Conservation (phyloP, 2,113 vertebrate genomes). For the Abramis brama region DNA sequence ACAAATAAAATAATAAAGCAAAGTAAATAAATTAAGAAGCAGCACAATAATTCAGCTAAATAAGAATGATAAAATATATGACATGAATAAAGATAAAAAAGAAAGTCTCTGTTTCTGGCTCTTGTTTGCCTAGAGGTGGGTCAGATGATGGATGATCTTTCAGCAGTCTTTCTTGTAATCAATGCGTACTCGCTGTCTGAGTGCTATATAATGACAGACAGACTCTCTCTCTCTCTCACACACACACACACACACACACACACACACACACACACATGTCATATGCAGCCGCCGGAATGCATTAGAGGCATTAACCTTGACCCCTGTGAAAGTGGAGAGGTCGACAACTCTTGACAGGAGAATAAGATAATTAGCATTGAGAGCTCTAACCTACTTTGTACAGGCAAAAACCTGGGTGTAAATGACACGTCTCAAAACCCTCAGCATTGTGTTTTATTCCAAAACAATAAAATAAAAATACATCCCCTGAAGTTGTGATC, state of each 20-base stretch:
- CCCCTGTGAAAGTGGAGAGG: slow-evolving; percentile 23
- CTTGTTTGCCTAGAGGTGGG: slow-evolving; percentile 21
- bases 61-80: background rate
- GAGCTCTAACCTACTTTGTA: background rate
- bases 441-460: background rate
- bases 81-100: slow-evolving; percentile 1
- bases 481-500: background rate
- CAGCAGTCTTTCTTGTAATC: slow-evolving; percentile 34
- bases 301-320: slow-evolving; percentile 25
- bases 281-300: background rate
- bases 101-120: background rate
- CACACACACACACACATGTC: background rate
- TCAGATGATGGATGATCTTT: slow-evolving; percentile 36
- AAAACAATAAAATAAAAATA: background rate
- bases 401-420: background rate
- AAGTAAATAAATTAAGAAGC: background rate
- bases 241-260: too few species aligned
- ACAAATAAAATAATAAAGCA: background rate
- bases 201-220: slow-evolving; percentile 29
- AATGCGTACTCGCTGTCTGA: slow-evolving; percentile 18
- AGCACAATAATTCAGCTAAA: background rate
- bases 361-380: slow-evolving; percentile 22
- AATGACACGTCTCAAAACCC: background rate
- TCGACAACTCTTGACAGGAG: slow-evolving; percentile 17
- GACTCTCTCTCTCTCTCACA: background rate